Evolutionary conservation across 92 coral and sea anemone genomes (phyloP), one percentile per base, ranked within the genome.

Genomic region (Virgularia gustaviana): DNA sequence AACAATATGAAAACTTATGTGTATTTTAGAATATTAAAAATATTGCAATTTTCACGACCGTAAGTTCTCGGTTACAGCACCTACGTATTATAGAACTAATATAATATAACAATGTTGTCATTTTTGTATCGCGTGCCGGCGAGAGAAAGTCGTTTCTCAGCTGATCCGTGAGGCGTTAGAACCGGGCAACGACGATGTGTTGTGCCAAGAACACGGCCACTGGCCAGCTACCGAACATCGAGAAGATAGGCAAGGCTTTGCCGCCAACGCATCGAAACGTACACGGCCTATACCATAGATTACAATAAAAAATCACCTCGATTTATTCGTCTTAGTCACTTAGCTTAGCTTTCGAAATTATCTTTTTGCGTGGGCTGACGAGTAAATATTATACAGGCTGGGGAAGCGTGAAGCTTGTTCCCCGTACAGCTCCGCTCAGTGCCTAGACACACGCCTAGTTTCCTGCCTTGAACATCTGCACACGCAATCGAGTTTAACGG

Each of bases 341-440:
- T 63, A 63, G 73, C 43, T 43, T 68, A 49, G 75, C 75, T 68
- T 68, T 68, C 75, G 31, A 68, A 68, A 68, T 68, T 68, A 68
- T 61, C 58, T 27, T 25, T 43, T 18, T 68, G 75, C 75, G 75
- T 68, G 75, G 75, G 75, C 61, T 68, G 61, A 49, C 49, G 37
- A n/a, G 71, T 49, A 68, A 68, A 68, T 68, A 68, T n/a, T n/a
- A n/a, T n/a, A 57, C 73, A 59, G 31, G 58, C 56, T 57, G 52
- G 73, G 47, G 57, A 41, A 66, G 47, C 27, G 57, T 66, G n/a
- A n/a, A n/a, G 20, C 73, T 66, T 66, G 57, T 41, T 23, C 18
- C 55, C 22, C 20, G 3, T 4, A 15, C 4, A 47, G 22, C 15
- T 15, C 18, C 22, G 55, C 55, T 47, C 18, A 3, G 55, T 52